Evolutionary conservation across 2,113 vertebrate genomes (phyloP).

Genomic region (Lontra canadensis): DNA sequence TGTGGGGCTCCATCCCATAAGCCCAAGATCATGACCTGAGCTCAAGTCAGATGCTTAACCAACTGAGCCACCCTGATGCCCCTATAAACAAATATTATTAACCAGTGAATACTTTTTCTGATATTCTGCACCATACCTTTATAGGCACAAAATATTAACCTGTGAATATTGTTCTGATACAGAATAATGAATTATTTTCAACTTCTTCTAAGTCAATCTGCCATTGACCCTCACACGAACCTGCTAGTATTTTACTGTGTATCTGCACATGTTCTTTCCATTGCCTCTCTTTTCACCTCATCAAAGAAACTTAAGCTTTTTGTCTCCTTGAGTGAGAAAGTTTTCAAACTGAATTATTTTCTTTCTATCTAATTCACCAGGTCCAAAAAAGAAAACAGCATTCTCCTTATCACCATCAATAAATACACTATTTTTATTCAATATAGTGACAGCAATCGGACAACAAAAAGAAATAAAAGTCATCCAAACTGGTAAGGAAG

Average conservation of each 20-base stretch:
- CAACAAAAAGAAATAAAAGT: background rate
- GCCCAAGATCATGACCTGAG: background rate
- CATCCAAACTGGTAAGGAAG: background rate
- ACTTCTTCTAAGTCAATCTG: background rate
- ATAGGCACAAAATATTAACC: background rate
- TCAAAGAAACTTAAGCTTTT: background rate
- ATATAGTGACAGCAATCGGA: background rate
- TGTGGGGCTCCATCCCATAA: background rate
- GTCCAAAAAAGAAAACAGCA: background rate
- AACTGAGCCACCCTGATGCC: background rate
- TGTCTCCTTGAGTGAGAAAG: background rate
- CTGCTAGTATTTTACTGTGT: background rate
- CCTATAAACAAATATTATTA: background rate
- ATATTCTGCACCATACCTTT: background rate
- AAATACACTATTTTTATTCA: background rate
- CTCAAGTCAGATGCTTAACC: background rate
- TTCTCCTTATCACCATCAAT: background rate
- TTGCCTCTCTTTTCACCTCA: background rate
- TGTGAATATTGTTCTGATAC: background rate
- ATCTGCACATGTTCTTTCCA: background rate
- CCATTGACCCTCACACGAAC: background rate
- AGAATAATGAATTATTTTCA: background rate
- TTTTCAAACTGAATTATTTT: background rate
- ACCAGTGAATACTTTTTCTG: background rate
- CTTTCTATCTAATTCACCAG: background rate